Evolutionary conservation across 2,113 vertebrate genomes (phyloP), one percentile per base, ranked within the genome.

Genomic region (Siphamia tubifer): DNA sequence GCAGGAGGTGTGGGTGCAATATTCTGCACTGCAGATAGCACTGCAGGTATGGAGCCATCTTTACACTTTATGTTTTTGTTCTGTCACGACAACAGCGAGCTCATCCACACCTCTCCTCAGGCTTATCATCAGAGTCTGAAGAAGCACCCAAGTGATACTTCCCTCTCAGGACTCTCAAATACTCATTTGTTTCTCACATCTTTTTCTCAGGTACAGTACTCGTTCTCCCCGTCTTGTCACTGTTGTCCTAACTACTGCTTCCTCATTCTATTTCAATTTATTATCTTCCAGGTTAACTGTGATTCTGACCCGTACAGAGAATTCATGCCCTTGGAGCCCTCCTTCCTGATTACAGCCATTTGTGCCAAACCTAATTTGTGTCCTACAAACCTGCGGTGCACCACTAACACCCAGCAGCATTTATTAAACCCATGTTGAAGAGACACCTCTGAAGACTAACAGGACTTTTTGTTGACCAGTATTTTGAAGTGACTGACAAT

Each of bases 1-100:
- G 79, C 82, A 90, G 74, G 92, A 92, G 69, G 73, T 90, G 49
- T 93, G 91, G 92, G 70, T 93, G 63, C 92, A 92, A 69, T 90
- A 91, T 45, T 82, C 87, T 15, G 92, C 92, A 17, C 89, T 93
- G 64, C 83, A 92, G 82, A 77, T 91, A 34, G 87, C 91, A 0
- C 57, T 92, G 49, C 65, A 90, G 84, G 92, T 92, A 51, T 74
- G 83, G 15, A 61, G 43, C 17, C 20, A 20, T 35, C 6, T 39
- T 45, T 31, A 52, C 21, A 10, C 31, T 44, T 42, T 17, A 13
- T 7, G 4, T 30, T 11, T 61, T 36, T 25, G 8, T 19, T 19
- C 13, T 45, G 8, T 12, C 5, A 11, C 1, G 5, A 32, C 19
- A 23, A 15, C 25, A 25, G 30, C 8, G 19, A 25, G 21, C 39